Evolutionary conservation across 2,888 invertebrate species (phyloP).

Genomic region (Lycocerus yunnanus): DNA sequence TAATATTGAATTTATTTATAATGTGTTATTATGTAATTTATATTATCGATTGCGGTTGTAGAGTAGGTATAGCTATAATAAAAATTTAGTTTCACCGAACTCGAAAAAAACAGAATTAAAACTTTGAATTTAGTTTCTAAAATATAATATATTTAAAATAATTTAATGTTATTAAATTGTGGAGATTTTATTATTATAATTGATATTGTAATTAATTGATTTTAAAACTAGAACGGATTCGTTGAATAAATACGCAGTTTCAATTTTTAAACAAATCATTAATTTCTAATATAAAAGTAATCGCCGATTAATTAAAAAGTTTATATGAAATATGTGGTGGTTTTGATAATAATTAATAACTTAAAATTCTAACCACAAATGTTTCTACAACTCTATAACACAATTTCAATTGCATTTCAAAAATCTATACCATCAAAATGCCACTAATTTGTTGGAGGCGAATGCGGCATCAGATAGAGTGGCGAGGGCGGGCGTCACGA

Average conservation of each 20-base stretch:
- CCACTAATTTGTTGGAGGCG: constrained; percentile 56
- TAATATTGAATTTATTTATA: background rate
- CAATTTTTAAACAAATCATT: background rate
- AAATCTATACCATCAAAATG: constrained; percentile 57
- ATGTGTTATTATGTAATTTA: background rate
- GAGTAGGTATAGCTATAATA: background rate
- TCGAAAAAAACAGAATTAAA: background rate
- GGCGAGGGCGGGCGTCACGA: constrained; percentile 49
- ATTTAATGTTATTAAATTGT: background rate
- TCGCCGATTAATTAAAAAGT: background rate
- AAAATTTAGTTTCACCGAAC: background rate
- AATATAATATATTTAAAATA: background rate
- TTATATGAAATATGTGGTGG: background rate
- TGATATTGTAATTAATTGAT: background rate
- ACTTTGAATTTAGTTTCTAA: background rate
- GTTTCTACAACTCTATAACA: constrained; percentile 29
- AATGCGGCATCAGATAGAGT: constrained; percentile 53
- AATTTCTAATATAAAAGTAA: background rate
- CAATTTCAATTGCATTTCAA: constrained; percentile 53
- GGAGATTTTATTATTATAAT: background rate
- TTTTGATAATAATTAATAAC: background rate
- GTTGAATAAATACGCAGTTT: background rate
- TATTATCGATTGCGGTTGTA: background rate
- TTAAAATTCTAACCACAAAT: constrained; percentile 14
- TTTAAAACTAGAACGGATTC: background rate